Evolutionary conservation across 2,113 vertebrate species (phyloP).

Genomic region (Hemibagrus wyckioides): DNA sequence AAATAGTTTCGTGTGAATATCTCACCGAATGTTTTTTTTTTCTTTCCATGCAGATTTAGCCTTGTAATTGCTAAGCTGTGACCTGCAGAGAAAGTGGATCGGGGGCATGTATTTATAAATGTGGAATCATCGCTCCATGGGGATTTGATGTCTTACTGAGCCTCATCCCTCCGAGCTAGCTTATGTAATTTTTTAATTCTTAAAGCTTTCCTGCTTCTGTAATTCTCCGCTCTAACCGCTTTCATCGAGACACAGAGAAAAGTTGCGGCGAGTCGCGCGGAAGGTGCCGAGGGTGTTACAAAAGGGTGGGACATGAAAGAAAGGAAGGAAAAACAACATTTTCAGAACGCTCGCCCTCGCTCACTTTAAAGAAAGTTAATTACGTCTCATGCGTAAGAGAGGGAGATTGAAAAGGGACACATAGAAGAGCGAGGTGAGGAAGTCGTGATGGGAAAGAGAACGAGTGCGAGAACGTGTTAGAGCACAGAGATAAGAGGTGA

Average conservation of each 20-base stretch:
- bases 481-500: background rate
- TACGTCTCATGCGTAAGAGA: background rate
- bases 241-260: background rate
- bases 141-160: slow-evolving; percentile 20
- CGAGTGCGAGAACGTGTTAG: background rate
- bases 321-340: background rate
- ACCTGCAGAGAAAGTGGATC: slow-evolving; percentile 42
- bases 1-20: slow-evolving; percentile 36
- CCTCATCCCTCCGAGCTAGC: background rate
- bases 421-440: background rate
- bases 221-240: background rate
- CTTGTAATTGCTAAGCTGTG: slow-evolving; percentile 37
- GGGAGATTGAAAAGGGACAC: background rate
- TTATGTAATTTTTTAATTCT: slow-evolving; percentile 26
- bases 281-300: background rate
- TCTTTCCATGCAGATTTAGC: background rate
- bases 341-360: background rate
- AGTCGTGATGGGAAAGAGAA: background rate
- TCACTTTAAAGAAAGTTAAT: slow-evolving; percentile 2
- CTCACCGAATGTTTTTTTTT: background rate
- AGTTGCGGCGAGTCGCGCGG: background rate
- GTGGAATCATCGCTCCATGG: slow-evolving; percentile 28
- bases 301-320: background rate
- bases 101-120: slow-evolving; percentile 48
- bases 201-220: slow-evolving; percentile 3